Conservation (phyloP, 2,888 invertebrate species). For the Glaucopsyche alexis region DNA sequence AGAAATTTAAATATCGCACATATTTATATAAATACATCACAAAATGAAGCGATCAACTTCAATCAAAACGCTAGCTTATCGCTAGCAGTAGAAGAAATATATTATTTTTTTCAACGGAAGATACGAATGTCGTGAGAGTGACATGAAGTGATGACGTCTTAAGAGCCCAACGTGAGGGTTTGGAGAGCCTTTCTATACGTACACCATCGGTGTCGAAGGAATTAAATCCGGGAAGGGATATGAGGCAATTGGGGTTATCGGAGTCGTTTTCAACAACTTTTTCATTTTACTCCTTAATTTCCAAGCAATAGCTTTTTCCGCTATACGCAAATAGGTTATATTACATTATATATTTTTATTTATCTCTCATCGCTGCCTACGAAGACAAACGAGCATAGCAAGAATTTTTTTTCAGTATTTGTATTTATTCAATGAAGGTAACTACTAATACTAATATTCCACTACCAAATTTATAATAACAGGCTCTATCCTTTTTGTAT, state of each 20-base stretch:
- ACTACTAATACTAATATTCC: too few relatives aligned
- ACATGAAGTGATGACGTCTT: conserved; percentile 46
- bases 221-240: conserved; percentile 46
- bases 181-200: conserved; percentile 43
- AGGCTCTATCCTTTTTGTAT: too few relatives aligned
- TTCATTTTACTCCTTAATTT: not conserved
- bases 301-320: too few relatives aligned
- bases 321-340: too few relatives aligned
- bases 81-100: not conserved
- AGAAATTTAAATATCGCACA: too few relatives aligned
- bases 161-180: conserved; percentile 40
- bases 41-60: not conserved
- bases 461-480: too few relatives aligned
- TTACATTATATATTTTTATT: too few relatives aligned
- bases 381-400: too few relatives aligned
- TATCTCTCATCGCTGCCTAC: too few relatives aligned
- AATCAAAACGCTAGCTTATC: not conserved
- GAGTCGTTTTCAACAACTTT: conserved; percentile 34
- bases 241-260: conserved; percentile 37
- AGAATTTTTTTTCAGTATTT: too few relatives aligned
- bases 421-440: too few relatives aligned
- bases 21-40: too few relatives aligned
- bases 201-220: conserved; percentile 40
- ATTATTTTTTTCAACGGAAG: conserved; percentile 31
- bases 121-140: conserved; percentile 42